phyloP scores from a whole-genome alignment of 2,888 invertebrate genomes.

The Conchocele bisecta region DNA sequence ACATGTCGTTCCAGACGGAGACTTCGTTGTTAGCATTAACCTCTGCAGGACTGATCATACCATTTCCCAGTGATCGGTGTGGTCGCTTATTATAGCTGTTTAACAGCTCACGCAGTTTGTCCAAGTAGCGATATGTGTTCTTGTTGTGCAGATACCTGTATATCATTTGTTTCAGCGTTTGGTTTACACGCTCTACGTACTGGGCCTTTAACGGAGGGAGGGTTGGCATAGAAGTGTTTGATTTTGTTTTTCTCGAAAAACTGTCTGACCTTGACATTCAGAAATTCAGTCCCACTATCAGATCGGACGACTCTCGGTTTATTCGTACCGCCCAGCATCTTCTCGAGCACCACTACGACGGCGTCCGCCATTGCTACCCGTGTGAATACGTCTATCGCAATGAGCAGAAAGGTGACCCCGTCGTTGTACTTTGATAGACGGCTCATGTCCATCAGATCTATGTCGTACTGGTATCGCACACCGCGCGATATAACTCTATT shows the following conservation, averaged over 20 bases:
- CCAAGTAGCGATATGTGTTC: slow-evolving; percentile 10
- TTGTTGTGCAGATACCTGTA: not conserved
- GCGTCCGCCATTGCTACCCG: slow-evolving; percentile 2
- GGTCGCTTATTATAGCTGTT: not conserved
- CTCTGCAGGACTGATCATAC: not conserved
- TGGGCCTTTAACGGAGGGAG: slow-evolving; percentile 10
- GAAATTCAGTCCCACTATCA: not conserved
- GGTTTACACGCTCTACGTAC: not conserved
- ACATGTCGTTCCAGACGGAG: slow-evolving; percentile 1
- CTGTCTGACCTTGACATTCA: not conserved
- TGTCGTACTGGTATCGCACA: not conserved
- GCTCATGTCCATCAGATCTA: slow-evolving; percentile 10
- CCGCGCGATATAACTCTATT: not conserved
- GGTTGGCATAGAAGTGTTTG: slow-evolving; percentile 1
- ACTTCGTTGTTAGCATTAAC: not conserved
- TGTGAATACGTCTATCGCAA: not conserved
- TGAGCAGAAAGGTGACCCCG: slow-evolving; percentile 3
- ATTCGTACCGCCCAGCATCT: not conserved
- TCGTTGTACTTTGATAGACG: not conserved
- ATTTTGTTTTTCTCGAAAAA: not conserved
- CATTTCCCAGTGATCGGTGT: not conserved
- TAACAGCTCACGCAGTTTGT: not conserved
- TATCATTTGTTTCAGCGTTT: not conserved
- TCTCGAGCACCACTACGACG: not conserved
- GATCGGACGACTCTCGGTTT: not conserved